Percentiles rank a stretch among this genome's conserved stretches.
These are phyloP conservation scores for Myrmophylax atrothorax DNA, from an alignment of 2,113 vertebrate species.

Conservation along the genomic window DNA sequence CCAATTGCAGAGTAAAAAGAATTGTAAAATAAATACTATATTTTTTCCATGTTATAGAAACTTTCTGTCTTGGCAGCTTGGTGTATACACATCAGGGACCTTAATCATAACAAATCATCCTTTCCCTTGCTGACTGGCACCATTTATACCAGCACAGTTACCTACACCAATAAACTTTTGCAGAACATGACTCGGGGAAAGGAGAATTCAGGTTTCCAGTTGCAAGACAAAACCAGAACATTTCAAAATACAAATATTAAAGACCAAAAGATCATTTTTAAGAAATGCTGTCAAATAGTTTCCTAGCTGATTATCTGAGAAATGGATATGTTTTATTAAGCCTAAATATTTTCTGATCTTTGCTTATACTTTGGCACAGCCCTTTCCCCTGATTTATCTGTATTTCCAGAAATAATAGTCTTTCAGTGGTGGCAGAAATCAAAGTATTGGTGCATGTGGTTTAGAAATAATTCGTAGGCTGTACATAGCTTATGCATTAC, in stretches of 20 bases:
- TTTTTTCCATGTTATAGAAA: background rate
- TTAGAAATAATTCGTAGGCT: background rate
- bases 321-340: background rate
- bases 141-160: background rate
- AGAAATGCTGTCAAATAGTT: background rate
- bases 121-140: background rate
- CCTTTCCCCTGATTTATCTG: background rate
- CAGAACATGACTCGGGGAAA: background rate
- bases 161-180: background rate
- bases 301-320: background rate
- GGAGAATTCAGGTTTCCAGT: background rate
- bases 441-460: background rate
- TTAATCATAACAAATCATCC: background rate
- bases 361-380: background rate
- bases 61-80: background rate
- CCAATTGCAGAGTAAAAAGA: background rate
- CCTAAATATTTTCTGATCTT: background rate
- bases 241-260: background rate
- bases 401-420: background rate
- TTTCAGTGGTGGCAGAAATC: background rate
- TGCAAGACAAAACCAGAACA: background rate
- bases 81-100: background rate
- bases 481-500: background rate
- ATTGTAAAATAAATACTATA: background rate
- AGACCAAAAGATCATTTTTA: background rate